These are phyloP conservation scores for Tinea trinotella DNA, from an alignment of 2,888 invertebrate genomes.

Conservation along the genomic window DNA sequence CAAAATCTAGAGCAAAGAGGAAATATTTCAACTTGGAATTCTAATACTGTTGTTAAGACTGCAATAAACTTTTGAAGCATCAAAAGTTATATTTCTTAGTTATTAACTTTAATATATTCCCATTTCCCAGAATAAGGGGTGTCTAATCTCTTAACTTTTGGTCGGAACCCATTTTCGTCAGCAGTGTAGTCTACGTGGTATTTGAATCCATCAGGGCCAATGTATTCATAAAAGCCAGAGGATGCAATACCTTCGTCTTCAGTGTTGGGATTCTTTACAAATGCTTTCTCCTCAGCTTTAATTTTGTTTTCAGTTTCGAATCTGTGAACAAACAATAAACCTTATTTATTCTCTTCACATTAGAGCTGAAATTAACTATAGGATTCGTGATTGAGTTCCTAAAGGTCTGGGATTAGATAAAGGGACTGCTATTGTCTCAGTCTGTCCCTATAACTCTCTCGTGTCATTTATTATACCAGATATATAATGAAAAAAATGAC, in stretches of 20 bases:
- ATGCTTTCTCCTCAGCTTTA: constrained; percentile 65
- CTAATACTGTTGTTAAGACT: constrained; percentile 12
- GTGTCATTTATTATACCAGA: too few species aligned
- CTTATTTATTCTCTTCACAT: too few species aligned
- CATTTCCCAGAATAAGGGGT: constrained; percentile 66
- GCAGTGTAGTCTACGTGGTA: constrained; percentile 68
- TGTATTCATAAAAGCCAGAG: constrained; percentile 66
- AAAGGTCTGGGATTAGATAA: too few species aligned
- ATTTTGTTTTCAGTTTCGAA: constrained; percentile 71
- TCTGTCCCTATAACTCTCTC: too few species aligned
- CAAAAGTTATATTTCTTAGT: constrained; percentile 4
- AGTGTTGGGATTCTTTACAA: constrained; percentile 61
- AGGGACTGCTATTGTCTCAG: too few species aligned
- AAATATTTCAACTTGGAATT: background rate
- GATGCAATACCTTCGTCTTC: constrained; percentile 65
- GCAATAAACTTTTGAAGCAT: background rate
- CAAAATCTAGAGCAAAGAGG: constrained; percentile 2
- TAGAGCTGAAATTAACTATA: too few species aligned
- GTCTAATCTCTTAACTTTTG: constrained; percentile 56
- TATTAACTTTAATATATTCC: constrained; percentile 51
- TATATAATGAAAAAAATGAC: too few species aligned
- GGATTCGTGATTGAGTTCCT: too few species aligned
- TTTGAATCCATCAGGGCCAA: constrained; percentile 66
- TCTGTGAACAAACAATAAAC: constrained; percentile 35
- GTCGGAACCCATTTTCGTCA: constrained; percentile 66